phyloP scores from a whole-genome alignment of 2,888 invertebrate genomes.

The Crematogaster levior region DNA sequence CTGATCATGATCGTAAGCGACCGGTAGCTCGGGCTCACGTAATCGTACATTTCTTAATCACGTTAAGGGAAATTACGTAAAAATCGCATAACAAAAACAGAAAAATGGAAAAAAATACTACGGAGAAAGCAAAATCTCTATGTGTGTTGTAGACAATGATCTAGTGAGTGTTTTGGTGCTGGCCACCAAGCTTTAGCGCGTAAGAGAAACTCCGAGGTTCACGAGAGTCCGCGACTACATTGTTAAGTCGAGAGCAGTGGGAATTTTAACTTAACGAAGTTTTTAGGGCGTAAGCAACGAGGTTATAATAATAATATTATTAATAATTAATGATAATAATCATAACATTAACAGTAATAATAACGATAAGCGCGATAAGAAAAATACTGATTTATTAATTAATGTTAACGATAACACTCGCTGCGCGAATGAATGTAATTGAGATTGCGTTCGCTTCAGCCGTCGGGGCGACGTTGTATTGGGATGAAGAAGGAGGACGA shows the following conservation, averaged over 20 bases:
- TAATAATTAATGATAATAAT: constrained; percentile 52
- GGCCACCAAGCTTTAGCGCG: constrained; percentile 83
- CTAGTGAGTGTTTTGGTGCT: constrained; percentile 85
- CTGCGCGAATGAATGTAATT: constrained; percentile 18
- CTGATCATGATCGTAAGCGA: constrained; percentile 18
- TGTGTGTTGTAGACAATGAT: constrained; percentile 85
- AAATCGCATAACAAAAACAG: constrained; percentile 32
- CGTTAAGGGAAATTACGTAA: constrained; percentile 56
- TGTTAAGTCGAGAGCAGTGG: constrained; percentile 70
- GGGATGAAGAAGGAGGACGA: background rate
- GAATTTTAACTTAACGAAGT: constrained; percentile 73
- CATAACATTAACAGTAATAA: constrained; percentile 38
- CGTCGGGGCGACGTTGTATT: background rate
- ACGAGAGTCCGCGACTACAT: constrained; percentile 69
- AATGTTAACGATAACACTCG: constrained; percentile 51
- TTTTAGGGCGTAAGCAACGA: constrained; percentile 73
- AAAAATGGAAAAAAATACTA: constrained; percentile 60
- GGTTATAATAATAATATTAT: constrained; percentile 66
- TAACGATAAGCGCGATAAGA: constrained; percentile 22
- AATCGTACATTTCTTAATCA: constrained; percentile 69
- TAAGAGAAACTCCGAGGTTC: constrained; percentile 76
- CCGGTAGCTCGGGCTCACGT: constrained; percentile 72
- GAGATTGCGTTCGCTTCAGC: constrained; percentile 23
- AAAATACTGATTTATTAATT: constrained; percentile 48
- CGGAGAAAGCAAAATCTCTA: constrained; percentile 79